A percentile compares a stretch with the other conserved stretches of the same genome.
Conservation (phyloP, 2,113 vertebrate genomes). For the Tetrax tetrax region DNA sequence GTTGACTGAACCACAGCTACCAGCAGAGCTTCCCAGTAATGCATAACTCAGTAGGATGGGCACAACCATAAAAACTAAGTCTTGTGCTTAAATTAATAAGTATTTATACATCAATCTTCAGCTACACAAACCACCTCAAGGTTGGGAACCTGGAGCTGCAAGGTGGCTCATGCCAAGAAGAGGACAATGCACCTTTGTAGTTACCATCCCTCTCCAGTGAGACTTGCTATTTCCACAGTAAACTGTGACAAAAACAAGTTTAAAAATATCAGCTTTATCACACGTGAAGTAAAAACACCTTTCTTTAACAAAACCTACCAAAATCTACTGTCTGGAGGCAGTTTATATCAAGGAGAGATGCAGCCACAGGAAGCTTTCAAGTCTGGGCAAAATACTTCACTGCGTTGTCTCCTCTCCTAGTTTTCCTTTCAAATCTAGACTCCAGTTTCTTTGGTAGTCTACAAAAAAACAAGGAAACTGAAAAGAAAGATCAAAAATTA, state of each 20-base stretch:
- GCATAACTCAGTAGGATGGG: background rate
- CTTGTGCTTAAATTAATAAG: background rate
- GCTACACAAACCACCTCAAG: rapidly evolving
- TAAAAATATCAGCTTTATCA: background rate
- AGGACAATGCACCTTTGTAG: background rate
- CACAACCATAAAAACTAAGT: background rate
- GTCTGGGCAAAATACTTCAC: background rate
- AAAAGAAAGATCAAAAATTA: background rate
- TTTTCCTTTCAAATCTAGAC: background rate
- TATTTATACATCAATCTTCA: background rate
- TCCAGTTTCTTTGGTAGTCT: background rate
- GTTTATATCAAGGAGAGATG: background rate
- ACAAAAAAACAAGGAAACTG: background rate
- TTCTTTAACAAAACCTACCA: background rate
- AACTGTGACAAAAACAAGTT: background rate
- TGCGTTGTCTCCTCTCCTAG: background rate
- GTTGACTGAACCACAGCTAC: background rate
- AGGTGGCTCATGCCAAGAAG: background rate
- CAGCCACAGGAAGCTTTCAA: background rate
- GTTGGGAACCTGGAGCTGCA: background rate
- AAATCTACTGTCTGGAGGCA: background rate
- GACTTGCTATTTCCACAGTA: background rate
- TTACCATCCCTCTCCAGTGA: background rate
- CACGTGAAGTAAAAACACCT: background rate
- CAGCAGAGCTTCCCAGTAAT: background rate